phyloP scores from a whole-genome alignment of 2,888 invertebrate genomes.

The Epiblema foenella region DNA sequence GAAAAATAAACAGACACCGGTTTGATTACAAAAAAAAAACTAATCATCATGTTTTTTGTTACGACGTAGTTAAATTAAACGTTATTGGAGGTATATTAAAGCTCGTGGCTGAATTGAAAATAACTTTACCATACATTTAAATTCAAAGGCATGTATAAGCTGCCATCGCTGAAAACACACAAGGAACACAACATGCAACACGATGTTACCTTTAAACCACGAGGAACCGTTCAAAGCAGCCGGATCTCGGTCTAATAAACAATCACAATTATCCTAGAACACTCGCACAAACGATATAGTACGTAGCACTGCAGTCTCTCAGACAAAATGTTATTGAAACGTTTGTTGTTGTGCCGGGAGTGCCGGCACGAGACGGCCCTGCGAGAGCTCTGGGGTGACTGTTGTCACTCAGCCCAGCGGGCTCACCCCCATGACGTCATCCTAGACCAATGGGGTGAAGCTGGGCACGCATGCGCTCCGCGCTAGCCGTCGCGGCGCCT shows the following conservation, averaged over 20 bases:
- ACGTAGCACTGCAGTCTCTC: slow-evolving; percentile 56
- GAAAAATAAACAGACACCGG: background rate
- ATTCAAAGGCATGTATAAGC: slow-evolving; percentile 62
- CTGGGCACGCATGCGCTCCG: slow-evolving; percentile 75
- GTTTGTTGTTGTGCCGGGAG: slow-evolving; percentile 71
- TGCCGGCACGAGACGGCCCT: slow-evolving; percentile 66
- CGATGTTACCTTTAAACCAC: slow-evolving; percentile 56
- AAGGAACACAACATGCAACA: slow-evolving; percentile 63
- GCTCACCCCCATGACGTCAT: slow-evolving; percentile 84
- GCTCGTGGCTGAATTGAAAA: slow-evolving; percentile 15
- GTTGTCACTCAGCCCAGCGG: slow-evolving; percentile 78
- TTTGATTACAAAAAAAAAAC: background rate
- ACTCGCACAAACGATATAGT: slow-evolving; percentile 50
- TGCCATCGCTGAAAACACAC: slow-evolving; percentile 66
- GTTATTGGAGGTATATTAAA: slow-evolving; percentile 14
- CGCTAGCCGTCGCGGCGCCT: slow-evolving; percentile 78
- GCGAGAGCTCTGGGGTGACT: slow-evolving; percentile 78
- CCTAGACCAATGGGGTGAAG: slow-evolving; percentile 80
- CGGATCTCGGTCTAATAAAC: slow-evolving; percentile 14
- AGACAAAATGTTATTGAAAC: slow-evolving; percentile 57
- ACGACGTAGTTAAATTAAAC: background rate
- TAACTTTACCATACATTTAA: slow-evolving; percentile 16
- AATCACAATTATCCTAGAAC: slow-evolving; percentile 47
- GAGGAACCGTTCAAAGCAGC: slow-evolving; percentile 20
- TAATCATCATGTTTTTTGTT: background rate